These are phyloP conservation scores for Typhlichthys subterraneus DNA, from an alignment of 2,797 vertebrate genomes.

Conservation along the genomic window DNA sequence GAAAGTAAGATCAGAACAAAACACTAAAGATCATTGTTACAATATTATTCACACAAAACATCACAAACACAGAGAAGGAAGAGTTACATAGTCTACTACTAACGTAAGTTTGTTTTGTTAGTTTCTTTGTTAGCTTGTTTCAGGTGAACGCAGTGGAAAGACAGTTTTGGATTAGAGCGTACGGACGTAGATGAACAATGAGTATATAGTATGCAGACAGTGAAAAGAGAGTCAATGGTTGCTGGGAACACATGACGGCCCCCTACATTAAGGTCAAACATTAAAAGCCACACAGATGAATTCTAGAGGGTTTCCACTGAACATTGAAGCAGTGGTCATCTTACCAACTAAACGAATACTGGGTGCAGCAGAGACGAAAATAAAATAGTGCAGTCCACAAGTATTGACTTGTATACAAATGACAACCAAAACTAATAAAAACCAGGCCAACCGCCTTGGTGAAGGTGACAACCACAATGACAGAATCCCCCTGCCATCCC, in stretches of 20 bases:
- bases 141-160: conserved; percentile 30
- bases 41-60: conserved; percentile 72
- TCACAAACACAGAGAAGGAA: conserved; percentile 76
- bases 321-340: conserved; percentile 6
- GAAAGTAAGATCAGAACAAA: conserved; percentile 39
- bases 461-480: not conserved
- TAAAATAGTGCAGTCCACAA: conserved; percentile 7
- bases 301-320: conserved; percentile 28
- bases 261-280: conserved; percentile 5
- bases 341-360: conserved; percentile 16
- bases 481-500: not conserved
- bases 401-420: conserved; percentile 1
- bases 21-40: conserved; percentile 65
- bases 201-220: conserved; percentile 15
- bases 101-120: conserved; percentile 27
- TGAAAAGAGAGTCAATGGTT: conserved; percentile 30
- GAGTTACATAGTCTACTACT: conserved; percentile 68
- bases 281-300: conserved; percentile 20
- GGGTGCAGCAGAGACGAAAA: conserved; percentile 2
- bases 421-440: conserved; percentile 8
- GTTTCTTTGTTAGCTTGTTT: conserved; percentile 45
- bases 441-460: conserved; percentile 12
- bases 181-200: conserved; percentile 17
- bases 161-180: conserved; percentile 9
- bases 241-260: conserved; percentile 28